These are phyloP conservation scores for Mylabris sibirica DNA, from an alignment of 2,888 invertebrate species.

Conservation along the genomic window DNA sequence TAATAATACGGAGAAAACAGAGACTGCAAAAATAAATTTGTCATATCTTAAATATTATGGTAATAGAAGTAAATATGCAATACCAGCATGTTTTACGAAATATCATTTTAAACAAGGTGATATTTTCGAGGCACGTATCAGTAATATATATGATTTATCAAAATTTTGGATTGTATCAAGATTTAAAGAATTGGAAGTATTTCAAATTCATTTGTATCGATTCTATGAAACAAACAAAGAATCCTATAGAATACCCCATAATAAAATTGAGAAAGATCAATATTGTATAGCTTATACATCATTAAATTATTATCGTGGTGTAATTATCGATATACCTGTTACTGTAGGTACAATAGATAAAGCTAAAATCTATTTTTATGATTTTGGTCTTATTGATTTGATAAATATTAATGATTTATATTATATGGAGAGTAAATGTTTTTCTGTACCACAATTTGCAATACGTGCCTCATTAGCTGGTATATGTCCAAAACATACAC, in stretches of 20 bases:
- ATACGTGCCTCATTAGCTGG: slow-evolving; percentile 20
- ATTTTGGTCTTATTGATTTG: slow-evolving; percentile 19
- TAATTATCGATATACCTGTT: slow-evolving; percentile 15
- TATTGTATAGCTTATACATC: slow-evolving; percentile 20
- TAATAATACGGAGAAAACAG: not conserved
- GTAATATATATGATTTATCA: slow-evolving; percentile 27
- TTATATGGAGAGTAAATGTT: slow-evolving; percentile 15
- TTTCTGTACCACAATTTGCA: slow-evolving; percentile 21
- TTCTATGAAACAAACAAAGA: slow-evolving; percentile 20
- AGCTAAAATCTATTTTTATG: slow-evolving; percentile 18
- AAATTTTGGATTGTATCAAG: slow-evolving; percentile 31
- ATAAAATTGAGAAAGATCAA: slow-evolving; percentile 20
- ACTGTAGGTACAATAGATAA: not conserved
- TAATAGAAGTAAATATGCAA: not conserved
- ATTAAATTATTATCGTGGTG: slow-evolving; percentile 22
- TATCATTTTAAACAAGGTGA: slow-evolving; percentile 19
- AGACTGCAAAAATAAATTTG: not conserved
- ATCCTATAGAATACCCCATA: slow-evolving; percentile 19
- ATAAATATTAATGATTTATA: slow-evolving; percentile 12
- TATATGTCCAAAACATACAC: slow-evolving; percentile 8
- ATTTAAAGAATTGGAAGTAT: slow-evolving; percentile 23
- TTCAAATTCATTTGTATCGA: slow-evolving; percentile 20
- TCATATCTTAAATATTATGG: slow-evolving; percentile 17
- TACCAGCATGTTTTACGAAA: slow-evolving; percentile 23
- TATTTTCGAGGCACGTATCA: slow-evolving; percentile 12